phyloP scores from a whole-genome alignment of 2,113 vertebrate genomes.

The Rutilus rutilus region DNA sequence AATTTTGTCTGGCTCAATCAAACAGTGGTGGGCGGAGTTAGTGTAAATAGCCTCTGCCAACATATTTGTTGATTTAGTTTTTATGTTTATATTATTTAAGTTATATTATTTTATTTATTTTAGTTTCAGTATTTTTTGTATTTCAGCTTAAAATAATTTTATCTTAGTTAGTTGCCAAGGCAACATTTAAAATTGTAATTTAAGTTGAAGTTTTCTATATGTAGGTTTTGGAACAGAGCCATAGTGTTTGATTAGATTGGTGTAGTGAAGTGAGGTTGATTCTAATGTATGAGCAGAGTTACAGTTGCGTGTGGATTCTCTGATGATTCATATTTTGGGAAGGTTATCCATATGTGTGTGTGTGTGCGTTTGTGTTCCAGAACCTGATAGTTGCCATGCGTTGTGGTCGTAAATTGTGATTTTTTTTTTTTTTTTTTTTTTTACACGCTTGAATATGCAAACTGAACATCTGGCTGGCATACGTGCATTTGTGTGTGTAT shows the following conservation, averaged over 20 bases:
- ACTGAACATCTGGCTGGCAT: slow-evolving; percentile 52
- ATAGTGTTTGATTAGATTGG: background rate
- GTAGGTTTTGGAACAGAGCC: background rate
- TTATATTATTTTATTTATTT: too few relatives aligned
- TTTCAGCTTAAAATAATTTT: background rate
- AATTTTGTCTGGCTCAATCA: too few relatives aligned
- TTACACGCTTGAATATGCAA: slow-evolving; percentile 23
- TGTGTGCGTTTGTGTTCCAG: slow-evolving; percentile 31
- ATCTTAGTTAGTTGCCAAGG: too few relatives aligned
- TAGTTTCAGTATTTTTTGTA: too few relatives aligned
- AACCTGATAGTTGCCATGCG: background rate
- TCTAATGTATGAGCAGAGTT: slow-evolving; percentile 22
- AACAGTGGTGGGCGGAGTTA: too few relatives aligned
- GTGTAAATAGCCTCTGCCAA: too few relatives aligned
- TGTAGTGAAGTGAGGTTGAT: background rate
- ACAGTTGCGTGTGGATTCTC: slow-evolving; percentile 20
- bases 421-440: background rate
- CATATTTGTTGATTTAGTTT: too few relatives aligned
- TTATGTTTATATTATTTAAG: too few relatives aligned
- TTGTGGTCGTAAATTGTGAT: slow-evolving; percentile 41
- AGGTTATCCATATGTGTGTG: slow-evolving; percentile 35
- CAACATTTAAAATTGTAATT: too few relatives aligned
- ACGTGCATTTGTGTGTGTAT: slow-evolving; percentile 6
- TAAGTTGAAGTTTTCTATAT: background rate
- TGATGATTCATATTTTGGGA: slow-evolving; percentile 43